Evolutionary conservation across 2,113 vertebrate genomes (phyloP), one percentile per base, ranked within the genome.

Genomic region (Lasiurus borealis): DNA sequence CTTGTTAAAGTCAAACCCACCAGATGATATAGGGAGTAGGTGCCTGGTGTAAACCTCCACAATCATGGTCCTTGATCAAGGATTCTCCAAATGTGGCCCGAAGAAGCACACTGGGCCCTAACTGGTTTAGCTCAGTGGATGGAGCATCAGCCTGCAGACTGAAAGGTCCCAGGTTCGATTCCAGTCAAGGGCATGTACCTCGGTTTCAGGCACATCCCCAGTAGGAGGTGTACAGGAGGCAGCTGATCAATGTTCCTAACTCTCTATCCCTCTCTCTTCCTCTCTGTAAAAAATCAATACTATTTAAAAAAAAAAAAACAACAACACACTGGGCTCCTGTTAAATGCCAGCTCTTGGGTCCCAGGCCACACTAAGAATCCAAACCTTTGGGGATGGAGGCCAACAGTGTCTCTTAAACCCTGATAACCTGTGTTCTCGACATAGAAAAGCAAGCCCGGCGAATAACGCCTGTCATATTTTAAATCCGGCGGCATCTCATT

Each of bases 281-380:
- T 18, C 19, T 57, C 54, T 21, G 19, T 57, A 21, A 21, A 57
- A 57, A 57, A 21, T 21, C 18, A 57, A 21, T 57, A n/a, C n/a
- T n/a, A n/a, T n/a, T n/a, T n/a, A n/a, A n/a, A n/a, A n/a, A n/a
- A n/a, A n/a, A n/a, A n/a, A n/a, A n/a, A n/a, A n/a, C n/a, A n/a
- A n/a, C n/a, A 52, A 52, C 81, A 78, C 34, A 21, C 23, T 5
- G 31, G 15, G n/a, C 23, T 88, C 12, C 68, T 59, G 40, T 71
- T 90, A 85, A 96, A 92, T 90, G 64, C 78, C 73, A 69, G 5
- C 90, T 59, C 88, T 78, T 77, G 52, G 83, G 16, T 8, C 62
- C n/a, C 44, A 52, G n/a, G 52, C 57, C 52, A 69, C 71, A 44
- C 36, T 31, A 78, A 86, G 36, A 93, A 57, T 88, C 31, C 76